Conservation (phyloP, 2,888 invertebrate genomes). For the Sphecodes monilicornis region DNA sequence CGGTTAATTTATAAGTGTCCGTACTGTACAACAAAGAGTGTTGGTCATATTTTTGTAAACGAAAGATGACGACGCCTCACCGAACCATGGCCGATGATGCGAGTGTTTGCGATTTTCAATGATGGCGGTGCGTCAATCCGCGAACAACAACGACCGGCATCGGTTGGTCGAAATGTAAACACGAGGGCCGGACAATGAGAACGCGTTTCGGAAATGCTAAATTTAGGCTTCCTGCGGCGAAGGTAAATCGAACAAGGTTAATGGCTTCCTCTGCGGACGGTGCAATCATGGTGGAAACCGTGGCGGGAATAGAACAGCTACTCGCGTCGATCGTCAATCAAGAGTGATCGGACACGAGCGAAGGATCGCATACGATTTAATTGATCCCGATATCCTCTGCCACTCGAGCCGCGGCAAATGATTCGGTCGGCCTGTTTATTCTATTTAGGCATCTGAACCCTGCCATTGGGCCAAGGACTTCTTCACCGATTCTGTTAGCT, state of each 20-base stretch:
- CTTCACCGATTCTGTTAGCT: conserved; percentile 15
- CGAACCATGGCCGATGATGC: not conserved
- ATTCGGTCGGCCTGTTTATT: conserved; percentile 23
- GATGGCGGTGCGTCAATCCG: not conserved
- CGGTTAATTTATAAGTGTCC: not conserved
- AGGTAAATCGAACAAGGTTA: conserved; percentile 65
- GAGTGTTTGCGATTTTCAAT: not conserved
- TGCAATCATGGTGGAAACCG: conserved; percentile 53
- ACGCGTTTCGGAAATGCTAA: conserved; percentile 62
- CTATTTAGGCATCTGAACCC: conserved; percentile 11
- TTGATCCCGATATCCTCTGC: not conserved
- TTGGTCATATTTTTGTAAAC: not conserved
- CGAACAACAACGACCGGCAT: not conserved
- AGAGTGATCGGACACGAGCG: not conserved
- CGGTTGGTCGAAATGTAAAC: conserved; percentile 6
- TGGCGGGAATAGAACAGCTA: conserved; percentile 18
- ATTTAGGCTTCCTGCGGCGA: conserved; percentile 50
- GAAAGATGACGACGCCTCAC: not conserved
- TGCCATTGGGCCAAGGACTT: conserved; percentile 35
- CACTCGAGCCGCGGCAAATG: not conserved
- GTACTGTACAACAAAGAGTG: not conserved
- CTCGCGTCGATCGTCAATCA: not conserved
- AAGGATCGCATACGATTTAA: conserved; percentile 11
- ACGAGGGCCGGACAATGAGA: conserved; percentile 22
- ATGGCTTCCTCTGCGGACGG: conserved; percentile 57